Percentiles rank a stretch among this genome's conserved stretches.
These are phyloP conservation scores for Dreissena rostriformis DNA, from an alignment of 1,140 invertebrate genomes.

Conservation along the genomic window DNA sequence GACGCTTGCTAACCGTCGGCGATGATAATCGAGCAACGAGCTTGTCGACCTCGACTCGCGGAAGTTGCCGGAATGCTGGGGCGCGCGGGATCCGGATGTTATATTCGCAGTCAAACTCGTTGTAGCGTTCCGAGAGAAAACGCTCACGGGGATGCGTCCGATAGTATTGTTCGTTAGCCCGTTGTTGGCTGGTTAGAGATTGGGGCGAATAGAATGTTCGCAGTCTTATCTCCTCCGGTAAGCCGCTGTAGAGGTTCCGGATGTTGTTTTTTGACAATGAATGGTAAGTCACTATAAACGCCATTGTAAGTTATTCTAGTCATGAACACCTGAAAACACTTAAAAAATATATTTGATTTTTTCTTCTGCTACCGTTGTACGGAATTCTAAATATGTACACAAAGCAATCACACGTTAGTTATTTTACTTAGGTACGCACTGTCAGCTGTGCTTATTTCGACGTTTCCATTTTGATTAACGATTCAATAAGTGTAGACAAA, in stretches of 20 bases:
- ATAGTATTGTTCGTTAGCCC: slow-evolving; percentile 21
- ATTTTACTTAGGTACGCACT: too few species aligned
- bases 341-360: too few species aligned
- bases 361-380: too few species aligned
- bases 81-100: slow-evolving; percentile 57
- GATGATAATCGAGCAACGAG: slow-evolving; percentile 38
- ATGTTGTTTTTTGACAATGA: slow-evolving; percentile 63
- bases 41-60: slow-evolving; percentile 54
- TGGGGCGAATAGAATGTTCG: background rate
- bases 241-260: slow-evolving; percentile 63
- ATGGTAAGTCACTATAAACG: slow-evolving; percentile 63
- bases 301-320: slow-evolving; percentile 7
- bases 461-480: too few species aligned
- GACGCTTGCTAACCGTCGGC: slow-evolving; percentile 46
- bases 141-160: slow-evolving; percentile 1
- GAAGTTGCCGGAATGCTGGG: slow-evolving; percentile 6
- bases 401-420: too few species aligned
- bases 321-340: too few species aligned
- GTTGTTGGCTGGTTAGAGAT: slow-evolving; percentile 19
- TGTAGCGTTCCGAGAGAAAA: slow-evolving; percentile 47
- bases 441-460: too few species aligned
- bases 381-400: too few species aligned
- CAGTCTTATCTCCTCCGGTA: slow-evolving; percentile 53
- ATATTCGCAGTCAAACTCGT: slow-evolving; percentile 61
- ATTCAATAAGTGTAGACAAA: too few species aligned